Evolutionary conservation across 53 echinoderm and acorn worm species (phyloP), one percentile per base, ranked within the genome.

Genomic region (Holothuria leucospilota): DNA sequence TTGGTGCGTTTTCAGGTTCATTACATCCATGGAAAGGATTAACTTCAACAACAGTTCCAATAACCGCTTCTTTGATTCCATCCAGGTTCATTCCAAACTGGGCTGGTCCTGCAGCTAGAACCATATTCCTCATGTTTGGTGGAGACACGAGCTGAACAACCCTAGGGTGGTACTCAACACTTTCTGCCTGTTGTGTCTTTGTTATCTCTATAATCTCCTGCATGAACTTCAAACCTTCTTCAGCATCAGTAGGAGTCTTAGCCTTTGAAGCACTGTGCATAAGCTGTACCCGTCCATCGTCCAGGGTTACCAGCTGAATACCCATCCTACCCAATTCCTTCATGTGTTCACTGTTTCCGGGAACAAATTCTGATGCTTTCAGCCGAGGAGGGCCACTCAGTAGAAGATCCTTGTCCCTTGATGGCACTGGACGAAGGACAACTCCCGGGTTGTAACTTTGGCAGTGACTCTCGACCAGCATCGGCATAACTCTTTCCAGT

Each of bases 191-290:
- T 66, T 97, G 97, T 13, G 86, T 86, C 85, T 97, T 95, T 29
- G 97, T 95, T 9, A 97, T 84, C 29, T 97, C 95, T 24, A 97
- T 97, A 89, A 97, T 97, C 84, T 97, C 97, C 71, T 97, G 97
- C 97, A 97, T 97, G 68, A 97, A 97, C 77, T 89, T 52, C 90
- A 95, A 90, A 0, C 97, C 97, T 62, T 97, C 85, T 59, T 93
- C 93, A 1, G 97, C 97, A 61, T 93, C 93, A 23, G 93, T 69
- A 11, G 95, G 86, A 42, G 93, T 85, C 20, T 86, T 86, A n/a
- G 97, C 97, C 87, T 93, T 90, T 9, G 94, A 89, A 26, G 96
- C 96, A 9, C 94, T 93, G 89, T 98, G 98, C 95, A 98, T 94
- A 53, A 98, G 95, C 40, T 98, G 98, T 27, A 98, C 95, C 4